Base-by-base conservation (phyloP, 2,113 vertebrate genomes). In the Semicossyphus pulcher region DNA sequence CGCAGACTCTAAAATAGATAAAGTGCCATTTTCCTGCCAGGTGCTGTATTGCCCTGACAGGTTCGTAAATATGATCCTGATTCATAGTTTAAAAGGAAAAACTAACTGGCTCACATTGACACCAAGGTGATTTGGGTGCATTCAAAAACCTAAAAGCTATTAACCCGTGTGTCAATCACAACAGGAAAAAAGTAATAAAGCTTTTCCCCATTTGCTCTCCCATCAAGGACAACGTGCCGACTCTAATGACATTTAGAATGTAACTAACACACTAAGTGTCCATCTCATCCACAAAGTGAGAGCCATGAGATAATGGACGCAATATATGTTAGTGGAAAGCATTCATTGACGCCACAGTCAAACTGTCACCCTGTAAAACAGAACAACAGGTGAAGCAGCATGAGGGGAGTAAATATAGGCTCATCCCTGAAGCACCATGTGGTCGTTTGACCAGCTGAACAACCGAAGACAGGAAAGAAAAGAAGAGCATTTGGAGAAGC, bases 391-490 rank as follows among this genome's bases (percentile, higher is more conserved):
- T 91, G 90, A 91, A 64, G 84, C 66, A 18, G 67, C 70, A 59
- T 26, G 56, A 61, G 79, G 67, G 7, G 86, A 66, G 91, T 89
- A 91, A 91, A 93, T 90, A 91, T 90, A 93, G 92, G 86, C 72
- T 79, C 72, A 31, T 68, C 69, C 21, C 61, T 78, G 36, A 79
- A 66, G 45, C 69, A 16, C 71, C 74, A 83, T 83, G 86, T 79
- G 76, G 53, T 39, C 34, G 0, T 29, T 20, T 10, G 7, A 61
- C 61, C 51, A 54, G 60, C 69, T 64, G 64, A 77, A 48, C 20
- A 39, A 11, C 23, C 54, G 5, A 45, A 51, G 23, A 7, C 37
- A 58, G 49, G 34, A 21, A 8, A 47, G 57, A 41, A 9, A 23
- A 18, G 23, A 31, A 18, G 31, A 63, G 56, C 60, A 72, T 59